phyloP scores from a whole-genome alignment of 2,888 invertebrate genomes.

The Endomychus coccineus region DNA sequence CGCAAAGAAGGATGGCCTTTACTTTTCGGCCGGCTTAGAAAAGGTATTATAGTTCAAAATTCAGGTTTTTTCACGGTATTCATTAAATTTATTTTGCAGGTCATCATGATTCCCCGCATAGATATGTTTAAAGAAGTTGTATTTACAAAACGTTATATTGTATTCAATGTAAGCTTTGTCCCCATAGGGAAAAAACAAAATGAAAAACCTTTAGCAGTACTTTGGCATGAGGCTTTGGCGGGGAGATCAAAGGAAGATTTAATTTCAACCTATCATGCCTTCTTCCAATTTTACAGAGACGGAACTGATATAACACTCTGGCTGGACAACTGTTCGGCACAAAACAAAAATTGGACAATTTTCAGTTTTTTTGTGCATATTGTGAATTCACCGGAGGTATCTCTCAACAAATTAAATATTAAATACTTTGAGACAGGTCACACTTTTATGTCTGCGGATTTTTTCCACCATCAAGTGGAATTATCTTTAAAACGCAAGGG shows the following conservation, averaged over 20 bases:
- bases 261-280: constrained; percentile 15
- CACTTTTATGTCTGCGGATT: constrained; percentile 21
- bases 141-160: constrained; percentile 20
- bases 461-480: constrained; percentile 20
- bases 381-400: constrained; percentile 16
- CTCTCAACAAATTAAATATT: constrained; percentile 12
- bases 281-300: constrained; percentile 16
- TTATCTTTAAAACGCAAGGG: constrained; percentile 14
- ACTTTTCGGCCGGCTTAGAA: no score
- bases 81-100: no score
- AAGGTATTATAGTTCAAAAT: no score
- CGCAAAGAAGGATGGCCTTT: no score
- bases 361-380: constrained; percentile 20
- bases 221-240: constrained; percentile 31
- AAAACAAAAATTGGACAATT: constrained; percentile 21
- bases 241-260: constrained; percentile 30
- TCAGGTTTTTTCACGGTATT: no score
- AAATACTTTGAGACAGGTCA: constrained; percentile 23
- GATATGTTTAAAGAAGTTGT: constrained; percentile 23
- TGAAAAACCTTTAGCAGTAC: constrained; percentile 16
- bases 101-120: constrained; percentile 22
- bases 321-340: constrained; percentile 21
- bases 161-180: constrained; percentile 26
- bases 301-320: constrained; percentile 15
- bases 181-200: constrained; percentile 19